phyloP scores from a whole-genome alignment of 2,888 invertebrate genomes.

The Bombylius major region DNA sequence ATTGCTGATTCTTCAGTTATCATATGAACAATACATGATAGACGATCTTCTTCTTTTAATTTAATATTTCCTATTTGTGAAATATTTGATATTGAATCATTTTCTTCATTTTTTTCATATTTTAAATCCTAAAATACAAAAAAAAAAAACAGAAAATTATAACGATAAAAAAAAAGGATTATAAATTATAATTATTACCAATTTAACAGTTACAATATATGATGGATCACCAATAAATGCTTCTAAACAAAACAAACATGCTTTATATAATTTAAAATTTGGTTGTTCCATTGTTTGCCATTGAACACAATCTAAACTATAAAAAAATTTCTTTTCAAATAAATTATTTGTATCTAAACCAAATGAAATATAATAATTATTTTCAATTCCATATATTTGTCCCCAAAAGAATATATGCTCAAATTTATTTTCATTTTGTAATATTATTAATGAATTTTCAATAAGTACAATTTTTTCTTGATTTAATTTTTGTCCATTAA shows the following conservation, averaged over 20 bases:
- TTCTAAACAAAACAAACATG: constrained; percentile 25
- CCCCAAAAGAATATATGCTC: constrained; percentile 76
- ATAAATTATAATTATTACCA: constrained; percentile 21
- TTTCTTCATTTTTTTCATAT: constrained; percentile 37
- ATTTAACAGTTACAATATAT: constrained; percentile 19
- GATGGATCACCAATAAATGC: constrained; percentile 30
- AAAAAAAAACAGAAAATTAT: background rate
- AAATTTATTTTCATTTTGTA: constrained; percentile 79
- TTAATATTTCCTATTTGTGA: constrained; percentile 38
- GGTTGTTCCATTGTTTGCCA: constrained; percentile 51
- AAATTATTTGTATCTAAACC: constrained; percentile 65
- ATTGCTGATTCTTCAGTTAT: constrained; percentile 64
- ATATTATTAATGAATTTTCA: constrained; percentile 61
- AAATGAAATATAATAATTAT: constrained; percentile 73
- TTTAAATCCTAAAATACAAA: constrained; percentile 35
- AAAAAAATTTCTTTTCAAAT: constrained; percentile 59
- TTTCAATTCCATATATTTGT: constrained; percentile 58
- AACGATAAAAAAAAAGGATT: background rate
- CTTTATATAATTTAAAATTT: constrained; percentile 24
- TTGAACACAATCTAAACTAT: constrained; percentile 56
- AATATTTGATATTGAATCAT: constrained; percentile 28
- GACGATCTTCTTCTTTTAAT: constrained; percentile 67
- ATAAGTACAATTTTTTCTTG: constrained; percentile 59
- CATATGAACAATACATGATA: constrained; percentile 55
- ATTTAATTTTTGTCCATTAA: constrained; percentile 55